These are phyloP conservation scores for Lophochroa leadbeateri DNA, from an alignment of 2,113 vertebrate genomes.

Conservation along the genomic window DNA sequence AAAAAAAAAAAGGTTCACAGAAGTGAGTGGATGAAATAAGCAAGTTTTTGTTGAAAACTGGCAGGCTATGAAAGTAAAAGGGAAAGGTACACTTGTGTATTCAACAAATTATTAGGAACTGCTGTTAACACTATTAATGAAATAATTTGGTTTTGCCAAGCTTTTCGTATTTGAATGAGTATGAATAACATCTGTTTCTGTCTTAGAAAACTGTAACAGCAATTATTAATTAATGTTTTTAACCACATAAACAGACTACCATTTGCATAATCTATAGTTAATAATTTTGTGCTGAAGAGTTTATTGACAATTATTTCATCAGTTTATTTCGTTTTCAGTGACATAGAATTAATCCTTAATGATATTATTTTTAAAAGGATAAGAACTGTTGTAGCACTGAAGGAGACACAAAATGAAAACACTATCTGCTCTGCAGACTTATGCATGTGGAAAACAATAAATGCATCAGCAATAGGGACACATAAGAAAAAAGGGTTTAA, in stretches of 20 bases:
- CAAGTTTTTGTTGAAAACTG: neutral
- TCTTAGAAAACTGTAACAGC: neutral
- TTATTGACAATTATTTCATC: neutral
- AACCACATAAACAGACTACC: neutral
- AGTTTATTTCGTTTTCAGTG: neutral
- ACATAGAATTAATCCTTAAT: neutral
- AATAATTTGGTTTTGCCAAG: neutral
- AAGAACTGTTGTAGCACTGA: neutral
- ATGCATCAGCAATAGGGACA: neutral
- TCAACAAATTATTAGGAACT: neutral
- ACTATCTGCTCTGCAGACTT: neutral
- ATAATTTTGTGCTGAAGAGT: neutral
- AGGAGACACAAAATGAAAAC: neutral
- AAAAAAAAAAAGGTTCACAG: neutral
- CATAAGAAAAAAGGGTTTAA: neutral
- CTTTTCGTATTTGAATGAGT: neutral
- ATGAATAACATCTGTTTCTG: neutral
- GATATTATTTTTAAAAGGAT: neutral
- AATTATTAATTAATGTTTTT: neutral
- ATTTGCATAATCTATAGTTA: neutral
- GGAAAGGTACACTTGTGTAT: neutral
- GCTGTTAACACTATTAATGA: neutral
- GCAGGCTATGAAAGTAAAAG: neutral
- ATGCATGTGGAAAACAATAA: neutral
- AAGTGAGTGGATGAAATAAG: neutral